Base-by-base conservation (phyloP, 2,888 invertebrate genomes). In the Plutella xylostella region DNA sequence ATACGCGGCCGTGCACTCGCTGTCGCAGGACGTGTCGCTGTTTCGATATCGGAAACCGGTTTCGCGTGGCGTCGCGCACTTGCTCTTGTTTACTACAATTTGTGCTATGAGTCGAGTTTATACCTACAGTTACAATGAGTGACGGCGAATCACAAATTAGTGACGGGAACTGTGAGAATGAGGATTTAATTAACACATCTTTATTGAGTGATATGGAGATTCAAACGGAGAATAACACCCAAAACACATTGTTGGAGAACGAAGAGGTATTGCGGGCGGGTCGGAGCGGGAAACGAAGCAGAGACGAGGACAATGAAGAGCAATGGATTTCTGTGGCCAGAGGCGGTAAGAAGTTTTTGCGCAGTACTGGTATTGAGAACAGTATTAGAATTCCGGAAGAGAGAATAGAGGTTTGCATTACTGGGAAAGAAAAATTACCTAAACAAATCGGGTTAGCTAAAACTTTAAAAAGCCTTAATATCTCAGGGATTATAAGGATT, bases 401-500 rank as follows among this genome's bases (percentile, higher is more conserved):
- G 6, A 15, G 38, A 33, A 41, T 12, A 39, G 18, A 42, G 18
- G 40, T 34, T 9, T 19, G 20, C 15, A 21, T 30, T 15, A 28
- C 17, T 18, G 25, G 25, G 9, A 45, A 45, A 22, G 37, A 35
- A 7, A 38, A 28, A 14, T 31, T 48, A 6, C 46, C 48, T 1
- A 42, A 48, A 43, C 43, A 47, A 41, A 35, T 43, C 19, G 43
- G 43, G 2, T 9, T 46, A 31, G 46, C 42, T 1, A 31, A 35
- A 15, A n/a, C 45, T 19, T 9, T 48, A 1, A 41, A 43, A n/a
- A 7, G 5, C 5, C 1, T 42, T 2, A 37, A 20, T 3, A 48
- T 48, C 14, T 4, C 9, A 17, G 18, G 18, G 14, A 11, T 19
- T 20, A 25, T 15, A 7, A 28, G 21, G 7, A 28, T 45, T 2